Evolutionary conservation across 2,888 invertebrate genomes (phyloP), one percentile per base, ranked within the genome.

Genomic region (Dasysyrphus tricinctus): DNA sequence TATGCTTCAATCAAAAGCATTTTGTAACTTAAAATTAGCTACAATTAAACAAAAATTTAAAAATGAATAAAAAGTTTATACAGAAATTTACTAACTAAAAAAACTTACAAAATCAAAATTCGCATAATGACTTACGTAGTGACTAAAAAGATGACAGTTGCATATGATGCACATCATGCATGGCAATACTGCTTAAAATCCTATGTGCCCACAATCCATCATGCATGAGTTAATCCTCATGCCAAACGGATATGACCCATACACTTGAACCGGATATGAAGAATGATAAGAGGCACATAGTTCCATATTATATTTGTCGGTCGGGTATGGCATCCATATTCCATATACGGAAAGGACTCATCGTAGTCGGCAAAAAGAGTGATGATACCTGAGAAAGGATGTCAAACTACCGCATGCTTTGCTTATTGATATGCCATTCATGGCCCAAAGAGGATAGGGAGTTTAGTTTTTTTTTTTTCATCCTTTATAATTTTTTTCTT

Each of bases 401-500:
- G 83, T 84, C 79, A 80, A 77, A 77, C 77, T 81, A 72, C 65
- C 80, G 65, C 75, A 65, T 76, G 72, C 80, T 72, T 76, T 67
- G 80, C 75, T 51, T 77, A 81, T 77, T 81, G 77, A 77, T 81
- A 77, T 77, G 57, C 51, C 76, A 80, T 73, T 78, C 82, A 61
- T 61, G 67, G 44, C 32, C 39, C 61, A 69, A 72, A 37, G 73
- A 59, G 54, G 59, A 54, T 67, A 61, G 12, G 14, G 29, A 29
- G 14, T 54, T 1, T 29, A 24, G 19, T 57, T 67, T 77, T 59
- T 57, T 67, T 77, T 59, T 72, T 72, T 44, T 44, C 32, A 12
- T 29, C 5, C 49, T 19, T n/a, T 19, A 6, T 39, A 8, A 24
- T 67, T 54, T 63, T 42, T 57, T 67, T 72, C 69, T 37, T 6